Conservation (phyloP, 2,888 invertebrate species). For the Rhimphoctona megacephalus region DNA sequence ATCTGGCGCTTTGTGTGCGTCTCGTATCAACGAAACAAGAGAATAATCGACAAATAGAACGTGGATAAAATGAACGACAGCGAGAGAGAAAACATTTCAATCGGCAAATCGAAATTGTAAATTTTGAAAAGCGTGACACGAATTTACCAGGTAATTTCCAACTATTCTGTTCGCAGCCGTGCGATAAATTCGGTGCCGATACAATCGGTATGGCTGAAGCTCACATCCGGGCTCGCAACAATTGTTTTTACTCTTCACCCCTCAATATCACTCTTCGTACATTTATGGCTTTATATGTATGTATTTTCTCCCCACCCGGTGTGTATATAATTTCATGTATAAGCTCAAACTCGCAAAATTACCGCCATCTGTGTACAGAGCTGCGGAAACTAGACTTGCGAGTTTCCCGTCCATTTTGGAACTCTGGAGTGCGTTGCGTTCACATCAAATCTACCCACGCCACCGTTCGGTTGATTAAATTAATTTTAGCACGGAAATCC, state of each 20-base stretch:
- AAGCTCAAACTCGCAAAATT: slow-evolving; percentile 32
- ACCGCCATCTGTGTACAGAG: slow-evolving; percentile 36
- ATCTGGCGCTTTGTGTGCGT: background rate
- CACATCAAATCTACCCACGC: slow-evolving; percentile 50
- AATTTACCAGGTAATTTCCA: slow-evolving; percentile 68
- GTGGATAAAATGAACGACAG: background rate
- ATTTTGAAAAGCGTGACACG: slow-evolving; percentile 64
- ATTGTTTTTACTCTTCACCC: slow-evolving; percentile 51
- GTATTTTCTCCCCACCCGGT: slow-evolving; percentile 14
- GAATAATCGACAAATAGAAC: slow-evolving; percentile 21
- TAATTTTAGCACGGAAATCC: slow-evolving; percentile 74
- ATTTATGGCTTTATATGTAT: slow-evolving; percentile 7
- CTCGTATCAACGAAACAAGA: background rate
- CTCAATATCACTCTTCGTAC: slow-evolving; percentile 25
- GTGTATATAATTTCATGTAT: slow-evolving; percentile 43
- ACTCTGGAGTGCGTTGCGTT: slow-evolving; percentile 16
- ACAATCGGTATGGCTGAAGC: slow-evolving; percentile 51
- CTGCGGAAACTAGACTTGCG: slow-evolving; percentile 4
- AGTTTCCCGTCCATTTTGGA: slow-evolving; percentile 38
- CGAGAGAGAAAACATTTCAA: slow-evolving; percentile 50
- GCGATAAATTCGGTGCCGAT: slow-evolving; percentile 72
- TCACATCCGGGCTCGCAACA: slow-evolving; percentile 32
- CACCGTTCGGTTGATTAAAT: slow-evolving; percentile 80
- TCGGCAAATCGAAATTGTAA: slow-evolving; percentile 67
- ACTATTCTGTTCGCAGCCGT: slow-evolving; percentile 71